Percentiles rank a stretch among this genome's conserved stretches.
Conservation (phyloP, 2,888 invertebrate species). For the Rambutsinella grinnellia region DNA sequence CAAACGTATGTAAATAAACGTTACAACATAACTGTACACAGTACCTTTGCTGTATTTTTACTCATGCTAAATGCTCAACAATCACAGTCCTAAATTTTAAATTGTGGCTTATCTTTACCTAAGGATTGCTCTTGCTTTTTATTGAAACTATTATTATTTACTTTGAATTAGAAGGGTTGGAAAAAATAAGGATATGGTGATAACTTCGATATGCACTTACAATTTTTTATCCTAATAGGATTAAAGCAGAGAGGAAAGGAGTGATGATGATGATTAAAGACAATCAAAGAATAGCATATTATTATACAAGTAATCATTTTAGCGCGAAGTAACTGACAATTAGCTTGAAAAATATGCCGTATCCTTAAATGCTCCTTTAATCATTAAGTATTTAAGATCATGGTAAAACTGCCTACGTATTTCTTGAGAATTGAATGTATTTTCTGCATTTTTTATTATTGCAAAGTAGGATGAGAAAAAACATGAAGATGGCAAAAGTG, state of each 20-base stretch:
- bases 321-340: neutral
- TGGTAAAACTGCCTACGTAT: neutral
- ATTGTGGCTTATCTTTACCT: too few relatives aligned
- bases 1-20: too few relatives aligned
- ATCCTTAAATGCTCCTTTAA: too few relatives aligned
- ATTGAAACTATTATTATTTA: too few relatives aligned
- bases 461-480: neutral
- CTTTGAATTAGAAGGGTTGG: too few relatives aligned
- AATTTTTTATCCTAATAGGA: neutral
- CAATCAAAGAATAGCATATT: neutral
- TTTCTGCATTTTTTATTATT: neutral
- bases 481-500: neutral
- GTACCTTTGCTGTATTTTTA: too few relatives aligned
- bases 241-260: neutral
- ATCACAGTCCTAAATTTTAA: too few relatives aligned
- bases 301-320: neutral
- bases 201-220: neutral
- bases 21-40: too few relatives aligned
- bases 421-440: neutral
- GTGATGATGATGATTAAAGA: neutral
- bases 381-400: slow-evolving; percentile 24
- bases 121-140: too few relatives aligned
- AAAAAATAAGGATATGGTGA: too few relatives aligned
- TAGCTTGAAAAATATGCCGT: too few relatives aligned
- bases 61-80: too few relatives aligned